Percentiles rank a stretch among this genome's conserved stretches.
Evolutionary conservation across 2,797 vertebrate genomes (phyloP).

Genomic region (Orestias chungarensis): DNA sequence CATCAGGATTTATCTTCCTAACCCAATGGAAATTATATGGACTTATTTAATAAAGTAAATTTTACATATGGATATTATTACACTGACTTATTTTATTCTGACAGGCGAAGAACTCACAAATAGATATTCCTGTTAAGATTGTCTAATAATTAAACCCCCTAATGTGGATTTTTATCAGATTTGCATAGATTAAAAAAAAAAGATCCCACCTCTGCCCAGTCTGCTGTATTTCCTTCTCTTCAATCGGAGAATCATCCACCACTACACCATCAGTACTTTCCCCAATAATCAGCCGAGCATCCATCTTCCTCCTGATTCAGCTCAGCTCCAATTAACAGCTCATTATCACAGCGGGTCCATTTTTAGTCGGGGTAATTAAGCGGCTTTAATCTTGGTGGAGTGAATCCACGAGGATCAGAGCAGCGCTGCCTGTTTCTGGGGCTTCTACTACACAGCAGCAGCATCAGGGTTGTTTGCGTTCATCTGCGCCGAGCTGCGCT

Average conservation of each 20-base stretch:
- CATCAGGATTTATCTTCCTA: neutral
- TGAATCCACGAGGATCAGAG: constrained; percentile 48
- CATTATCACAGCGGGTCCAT: neutral
- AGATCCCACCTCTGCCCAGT: constrained; percentile 74
- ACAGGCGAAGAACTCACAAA: constrained; percentile 16
- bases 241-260: constrained; percentile 72
- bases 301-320: constrained; percentile 62
- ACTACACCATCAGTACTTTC: constrained; percentile 76
- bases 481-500: constrained; percentile 64
- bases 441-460: constrained; percentile 57
- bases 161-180: neutral
- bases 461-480: constrained; percentile 56
- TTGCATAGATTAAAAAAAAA: constrained; percentile 6
- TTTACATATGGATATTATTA: neutral
- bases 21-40: neutral
- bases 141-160: constrained; percentile 13
- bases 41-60: neutral
- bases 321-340: neutral
- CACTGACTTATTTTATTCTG: constrained; percentile 12
- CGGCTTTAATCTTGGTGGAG: constrained; percentile 8
- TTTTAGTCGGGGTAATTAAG: neutral
- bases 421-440: constrained; percentile 42
- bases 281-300: constrained; percentile 65
- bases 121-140: neutral
- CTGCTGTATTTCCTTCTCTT: constrained; percentile 64